These are phyloP conservation scores for Indicator indicator DNA, from an alignment of 2,113 vertebrate species.

Conservation along the genomic window DNA sequence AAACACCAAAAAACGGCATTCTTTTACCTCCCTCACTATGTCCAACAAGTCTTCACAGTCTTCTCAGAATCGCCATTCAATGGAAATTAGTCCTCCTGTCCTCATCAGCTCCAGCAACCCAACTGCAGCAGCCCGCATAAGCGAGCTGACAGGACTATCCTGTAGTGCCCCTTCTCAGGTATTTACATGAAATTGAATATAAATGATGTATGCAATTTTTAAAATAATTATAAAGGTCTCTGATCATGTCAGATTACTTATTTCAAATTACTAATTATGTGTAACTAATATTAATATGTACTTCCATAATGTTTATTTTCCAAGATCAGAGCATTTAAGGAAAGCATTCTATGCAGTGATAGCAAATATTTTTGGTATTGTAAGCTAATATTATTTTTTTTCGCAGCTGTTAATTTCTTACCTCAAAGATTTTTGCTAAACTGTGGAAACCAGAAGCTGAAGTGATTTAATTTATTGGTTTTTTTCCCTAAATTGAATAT, in stretches of 20 bases:
- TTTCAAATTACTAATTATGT: not conserved
- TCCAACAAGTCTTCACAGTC: slow-evolving; percentile 93
- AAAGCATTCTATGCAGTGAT: not conserved
- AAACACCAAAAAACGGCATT: slow-evolving; percentile 98
- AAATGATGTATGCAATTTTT: not conserved
- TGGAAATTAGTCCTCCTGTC: slow-evolving; percentile 98
- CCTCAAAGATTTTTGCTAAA: not conserved
- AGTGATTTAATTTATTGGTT: not conserved
- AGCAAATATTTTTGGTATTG: not conserved
- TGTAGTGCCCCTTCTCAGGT: slow-evolving; percentile 98
- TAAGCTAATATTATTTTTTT: not conserved
- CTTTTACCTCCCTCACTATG: slow-evolving; percentile 98
- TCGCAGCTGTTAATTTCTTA: not conserved
- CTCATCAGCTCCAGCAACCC: slow-evolving; percentile 99
- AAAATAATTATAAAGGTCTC: not conserved
- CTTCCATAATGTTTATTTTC: not conserved
- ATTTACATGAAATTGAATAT: not conserved
- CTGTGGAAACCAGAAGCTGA: not conserved
- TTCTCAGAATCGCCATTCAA: slow-evolving; percentile 93
- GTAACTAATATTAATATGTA: accelerated
- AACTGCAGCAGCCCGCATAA: slow-evolving; percentile 92
- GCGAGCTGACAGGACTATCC: slow-evolving; percentile 92
- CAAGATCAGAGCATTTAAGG: not conserved
- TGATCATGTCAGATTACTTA: not conserved
- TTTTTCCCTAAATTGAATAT: not conserved